Base-by-base conservation (phyloP, 2,113 vertebrate species). In the Alethe diademata region DNA sequence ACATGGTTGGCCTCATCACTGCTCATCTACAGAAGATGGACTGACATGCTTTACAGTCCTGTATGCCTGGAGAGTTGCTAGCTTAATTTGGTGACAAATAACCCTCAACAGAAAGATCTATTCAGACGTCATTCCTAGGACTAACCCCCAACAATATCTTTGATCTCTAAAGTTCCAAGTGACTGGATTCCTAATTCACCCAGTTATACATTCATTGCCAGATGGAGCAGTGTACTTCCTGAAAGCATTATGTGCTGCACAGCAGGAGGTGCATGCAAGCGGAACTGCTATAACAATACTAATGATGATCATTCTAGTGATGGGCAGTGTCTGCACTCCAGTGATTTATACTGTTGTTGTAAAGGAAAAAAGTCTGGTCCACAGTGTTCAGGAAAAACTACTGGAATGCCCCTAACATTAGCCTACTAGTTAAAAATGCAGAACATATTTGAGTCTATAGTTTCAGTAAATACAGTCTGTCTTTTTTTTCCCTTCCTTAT, bases 261-360 rank as follows among this genome's bases (percentile, higher is more conserved):
- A 96, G 96, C 78, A 24, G 94, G 96, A 90, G 90, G 70, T 35
- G 73, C 79, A 60, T 78, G 84, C 91, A 82, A 89, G 84, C 36
- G 66, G 95, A 97, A 95, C 87, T 81, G 66, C 85, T 92, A 38
- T 92, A 93, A 95, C 94, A 96, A 80, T 95, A 65, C 95, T 94
- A 92, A 96, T 93, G 90, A 95, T 95, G 71, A 93, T 88, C 71
- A 60, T 82, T 85, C 85, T 79, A 88, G 71, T 86, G 93, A 93
- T 3, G 51, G 86, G 82, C 74, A 70, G 36, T 90, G 93, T 80
- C 92, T 90, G 86, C 92, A 83, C 92, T 88, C 51, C 64, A 70
- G 43, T 86, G 93, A 90, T 90, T 94, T 96, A 86, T 93, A 85
- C 84, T 84, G 72, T 42, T 92, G 73, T 81, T 94, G 47, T 76